Base-by-base conservation (phyloP, 2,797 vertebrate genomes). In the Scolopax bukidnonensis region DNA sequence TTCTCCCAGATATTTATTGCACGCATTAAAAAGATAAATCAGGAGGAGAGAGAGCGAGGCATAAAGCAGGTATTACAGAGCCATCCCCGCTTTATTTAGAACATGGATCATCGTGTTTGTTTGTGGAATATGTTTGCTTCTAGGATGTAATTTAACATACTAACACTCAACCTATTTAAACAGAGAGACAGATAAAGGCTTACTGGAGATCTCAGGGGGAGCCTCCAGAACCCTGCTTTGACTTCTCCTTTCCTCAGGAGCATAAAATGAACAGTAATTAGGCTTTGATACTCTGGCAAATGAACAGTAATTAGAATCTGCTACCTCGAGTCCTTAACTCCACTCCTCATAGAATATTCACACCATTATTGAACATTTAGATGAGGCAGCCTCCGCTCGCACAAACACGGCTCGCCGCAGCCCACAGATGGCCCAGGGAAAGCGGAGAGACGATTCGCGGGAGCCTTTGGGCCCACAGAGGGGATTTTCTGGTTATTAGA, bases 401-500 rank as follows among this genome's bases (percentile, higher is more conserved):
- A 98, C 98, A 98, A 98, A 98, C 98, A 98, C 97, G 98, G 98
- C 98, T 97, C 93, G 97, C 98, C 98, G 97, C 97, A 98, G 98
- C 97, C 98, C 98, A 98, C 98, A 98, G 98, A 98, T 98, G 98
- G 98, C 98, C 98, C 97, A 97, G 98, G 97, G 97, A 98, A 97
- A 98, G 97, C 94, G 97, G 95, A 98, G 98, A 99, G 99, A 98
- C 98, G 98, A 98, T 99, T 99, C 98, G 98, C 98, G 98, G 98
- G 98, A 98, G 99, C 99, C 99, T 98, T 98, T 98, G 98, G 98
- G 99, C 98, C 99, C 99, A 99, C 99, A 99, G 99, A 99, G 99
- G 99, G 99, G 99, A 99, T 99, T 99, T 99, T 99, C 99, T 99
- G 99, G 99, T 99, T 99, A 99, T 99, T 99, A 99, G 99, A 99